These are phyloP conservation scores for human DNA, from an alignment of 2,113 vertebrate species.

Conservation along the genomic window DNA sequence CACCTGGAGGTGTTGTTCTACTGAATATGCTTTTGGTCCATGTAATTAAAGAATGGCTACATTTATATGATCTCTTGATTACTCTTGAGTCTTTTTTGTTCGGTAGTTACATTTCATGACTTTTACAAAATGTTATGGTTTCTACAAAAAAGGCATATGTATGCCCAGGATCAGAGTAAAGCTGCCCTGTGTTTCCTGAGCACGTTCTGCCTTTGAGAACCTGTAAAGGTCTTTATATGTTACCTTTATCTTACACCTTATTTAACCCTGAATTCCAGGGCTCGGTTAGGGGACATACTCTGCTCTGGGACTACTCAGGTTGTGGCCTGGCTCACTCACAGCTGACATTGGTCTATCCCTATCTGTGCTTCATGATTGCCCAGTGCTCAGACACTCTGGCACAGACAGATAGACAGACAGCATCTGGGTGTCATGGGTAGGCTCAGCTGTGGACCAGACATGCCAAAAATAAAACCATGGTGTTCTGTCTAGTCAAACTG, in stretches of 20 bases:
- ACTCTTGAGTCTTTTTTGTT: background rate
- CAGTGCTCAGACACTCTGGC: slow-evolving; percentile 43
- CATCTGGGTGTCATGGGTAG: slow-evolving; percentile 28
- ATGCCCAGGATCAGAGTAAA: background rate
- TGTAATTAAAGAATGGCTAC: background rate
- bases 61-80: background rate
- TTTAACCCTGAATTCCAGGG: background rate
- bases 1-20: background rate
- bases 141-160: background rate
- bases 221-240: background rate
- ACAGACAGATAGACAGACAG: slow-evolving; percentile 60
- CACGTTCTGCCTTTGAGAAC: background rate
- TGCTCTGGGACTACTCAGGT: background rate
- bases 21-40: background rate
- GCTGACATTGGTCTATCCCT: background rate
- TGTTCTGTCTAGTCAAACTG: slow-evolving; percentile 28
- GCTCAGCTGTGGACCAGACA: slow-evolving; percentile 60
- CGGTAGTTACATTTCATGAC: background rate
- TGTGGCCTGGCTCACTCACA: background rate
- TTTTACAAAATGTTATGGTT: background rate
- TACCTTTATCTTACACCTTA: background rate
- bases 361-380: background rate
- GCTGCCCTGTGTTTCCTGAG: background rate
- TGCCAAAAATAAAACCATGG: slow-evolving; percentile 57
- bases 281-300: background rate